phyloP scores from a whole-genome alignment of 2,113 vertebrate genomes.

The Nyctibius bracteatus region DNA sequence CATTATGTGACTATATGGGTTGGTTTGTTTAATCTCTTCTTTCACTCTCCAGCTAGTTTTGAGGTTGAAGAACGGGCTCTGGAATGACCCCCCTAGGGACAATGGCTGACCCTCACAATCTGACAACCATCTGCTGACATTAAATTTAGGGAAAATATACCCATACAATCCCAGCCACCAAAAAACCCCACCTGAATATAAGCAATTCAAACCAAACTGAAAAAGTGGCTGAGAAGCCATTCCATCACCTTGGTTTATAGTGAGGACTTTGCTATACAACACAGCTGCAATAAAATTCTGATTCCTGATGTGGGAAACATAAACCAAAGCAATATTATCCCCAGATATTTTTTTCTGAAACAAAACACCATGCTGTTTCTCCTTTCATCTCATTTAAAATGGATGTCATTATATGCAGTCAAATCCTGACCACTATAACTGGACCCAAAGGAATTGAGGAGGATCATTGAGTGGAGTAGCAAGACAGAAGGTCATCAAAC shows the following conservation, averaged over 20 bases:
- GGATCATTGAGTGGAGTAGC: neutral
- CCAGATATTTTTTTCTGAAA: neutral
- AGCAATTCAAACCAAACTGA: neutral
- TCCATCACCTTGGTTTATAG: neutral
- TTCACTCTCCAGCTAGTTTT: neutral
- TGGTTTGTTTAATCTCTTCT: neutral
- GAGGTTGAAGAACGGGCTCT: neutral
- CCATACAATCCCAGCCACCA: neutral
- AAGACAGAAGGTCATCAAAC: constrained; percentile 61
- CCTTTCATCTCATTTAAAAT: constrained; percentile 19
- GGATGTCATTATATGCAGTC: neutral
- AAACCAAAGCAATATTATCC: neutral
- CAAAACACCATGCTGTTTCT: neutral
- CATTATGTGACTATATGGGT: neutral
- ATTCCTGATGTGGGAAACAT: neutral
- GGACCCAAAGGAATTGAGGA: neutral
- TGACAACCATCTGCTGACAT: constrained; percentile 19
- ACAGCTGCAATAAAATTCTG: neutral
- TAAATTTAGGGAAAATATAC: neutral
- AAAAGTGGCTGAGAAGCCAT: neutral
- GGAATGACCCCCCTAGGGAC: neutral
- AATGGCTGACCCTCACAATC: neutral
- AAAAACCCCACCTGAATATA: neutral
- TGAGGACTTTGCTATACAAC: neutral
- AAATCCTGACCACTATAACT: neutral